phyloP scores from a whole-genome alignment of 2,888 invertebrate species.

The Tetranychus piercei region DNA sequence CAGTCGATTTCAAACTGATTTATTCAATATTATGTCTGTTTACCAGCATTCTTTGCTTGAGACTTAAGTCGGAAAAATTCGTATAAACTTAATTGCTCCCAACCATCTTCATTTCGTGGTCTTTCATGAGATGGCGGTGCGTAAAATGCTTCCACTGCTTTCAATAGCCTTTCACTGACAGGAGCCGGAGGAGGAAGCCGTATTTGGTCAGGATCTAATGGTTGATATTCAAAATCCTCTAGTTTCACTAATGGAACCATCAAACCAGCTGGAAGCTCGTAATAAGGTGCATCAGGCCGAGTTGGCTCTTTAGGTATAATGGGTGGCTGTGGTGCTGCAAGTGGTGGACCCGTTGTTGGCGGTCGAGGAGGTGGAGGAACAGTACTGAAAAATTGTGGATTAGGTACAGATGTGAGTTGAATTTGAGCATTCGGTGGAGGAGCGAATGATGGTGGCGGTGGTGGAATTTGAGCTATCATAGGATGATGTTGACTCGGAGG shows the following conservation, averaged over 20 bases:
- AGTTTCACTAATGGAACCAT: conserved; percentile 83
- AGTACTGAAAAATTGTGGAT: conserved; percentile 17
- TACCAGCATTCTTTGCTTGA: conserved; percentile 40
- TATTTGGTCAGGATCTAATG: conserved; percentile 71
- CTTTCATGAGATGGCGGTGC: conserved; percentile 81
- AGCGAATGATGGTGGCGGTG: conserved; percentile 12
- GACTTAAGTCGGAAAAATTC: conserved; percentile 96
- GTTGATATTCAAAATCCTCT: conserved; percentile 35
- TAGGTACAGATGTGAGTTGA: conserved; percentile 12
- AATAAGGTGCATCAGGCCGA: conserved; percentile 48
- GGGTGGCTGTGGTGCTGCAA: conserved; percentile 37
- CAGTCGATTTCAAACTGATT: too few species aligned
- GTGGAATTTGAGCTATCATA: conserved; percentile 23
- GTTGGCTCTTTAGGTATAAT: background rate
- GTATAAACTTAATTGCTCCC: conserved; percentile 91
- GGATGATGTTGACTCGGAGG: conserved; percentile 32
- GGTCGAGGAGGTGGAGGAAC: conserved; percentile 13
- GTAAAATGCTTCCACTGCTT: conserved; percentile 90
- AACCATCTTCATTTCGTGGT: conserved; percentile 83
- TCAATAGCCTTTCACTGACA: conserved; percentile 73
- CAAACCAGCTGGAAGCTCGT: conserved; percentile 85
- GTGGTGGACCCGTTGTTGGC: conserved; percentile 8
- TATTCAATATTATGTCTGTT: background rate
- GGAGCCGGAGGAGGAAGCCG: conserved; percentile 85
- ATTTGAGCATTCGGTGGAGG: conserved; percentile 6